Percentiles rank a stretch among this genome's conserved stretches.
Evolutionary conservation across 2,797 vertebrate species (phyloP).

Genomic region (Antennarius maculatus): DNA sequence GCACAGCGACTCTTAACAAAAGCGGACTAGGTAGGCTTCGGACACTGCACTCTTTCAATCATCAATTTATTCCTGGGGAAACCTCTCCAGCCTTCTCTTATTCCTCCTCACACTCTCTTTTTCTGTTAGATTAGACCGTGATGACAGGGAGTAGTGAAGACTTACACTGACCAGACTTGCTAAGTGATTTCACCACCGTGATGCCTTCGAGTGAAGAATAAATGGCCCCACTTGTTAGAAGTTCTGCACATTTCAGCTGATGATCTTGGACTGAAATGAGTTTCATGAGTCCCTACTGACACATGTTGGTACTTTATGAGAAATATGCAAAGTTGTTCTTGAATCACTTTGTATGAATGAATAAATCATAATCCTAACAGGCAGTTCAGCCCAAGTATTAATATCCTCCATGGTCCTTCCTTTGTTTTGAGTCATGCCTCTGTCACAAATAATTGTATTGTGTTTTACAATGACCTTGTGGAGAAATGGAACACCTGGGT

Average conservation of each 20-base stretch:
- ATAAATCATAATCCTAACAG: conserved; percentile 63
- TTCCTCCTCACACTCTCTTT: conserved; percentile 49
- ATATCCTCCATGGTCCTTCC: conserved; percentile 59
- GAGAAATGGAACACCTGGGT: conserved; percentile 73
- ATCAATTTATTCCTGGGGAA: conserved; percentile 60
- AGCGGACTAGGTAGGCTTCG: conserved; percentile 57
- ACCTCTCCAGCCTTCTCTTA: conserved; percentile 39
- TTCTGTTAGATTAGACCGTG: conserved; percentile 69
- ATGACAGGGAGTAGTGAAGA: conserved; percentile 57
- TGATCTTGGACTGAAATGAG: conserved; percentile 13
- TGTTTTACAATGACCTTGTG: conserved; percentile 75
- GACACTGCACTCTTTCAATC: conserved; percentile 55
- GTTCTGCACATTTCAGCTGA: conserved; percentile 5
- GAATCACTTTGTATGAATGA: conserved; percentile 50
- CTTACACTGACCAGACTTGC: conserved; percentile 61
- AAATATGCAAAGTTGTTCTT: conserved; percentile 38
- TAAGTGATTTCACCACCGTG: conserved; percentile 58
- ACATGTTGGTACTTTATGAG: conserved; percentile 30
- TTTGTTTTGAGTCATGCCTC: conserved; percentile 58
- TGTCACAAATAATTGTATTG: conserved; percentile 66
- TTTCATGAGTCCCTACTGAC: conserved; percentile 16
- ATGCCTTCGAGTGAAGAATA: conserved; percentile 34
- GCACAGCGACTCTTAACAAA: conserved; percentile 63
- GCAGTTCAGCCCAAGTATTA: conserved; percentile 50
- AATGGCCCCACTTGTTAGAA: not conserved